Conservation (phyloP, 2,113 vertebrate species). For the Xiphophorus couchianus region DNA sequence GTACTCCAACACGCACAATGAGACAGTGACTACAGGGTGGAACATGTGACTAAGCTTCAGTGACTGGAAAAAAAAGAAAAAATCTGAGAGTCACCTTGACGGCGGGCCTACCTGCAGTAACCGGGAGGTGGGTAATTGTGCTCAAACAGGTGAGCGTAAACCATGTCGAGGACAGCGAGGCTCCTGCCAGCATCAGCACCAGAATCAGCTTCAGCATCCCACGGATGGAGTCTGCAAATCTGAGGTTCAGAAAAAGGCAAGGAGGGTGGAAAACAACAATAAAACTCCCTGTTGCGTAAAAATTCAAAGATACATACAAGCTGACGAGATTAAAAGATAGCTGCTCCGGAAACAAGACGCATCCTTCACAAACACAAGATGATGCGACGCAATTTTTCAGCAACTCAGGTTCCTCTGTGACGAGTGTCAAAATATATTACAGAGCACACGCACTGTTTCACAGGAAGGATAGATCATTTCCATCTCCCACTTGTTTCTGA, state of each 20-base stretch:
- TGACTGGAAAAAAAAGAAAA: neutral
- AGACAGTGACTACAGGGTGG: neutral
- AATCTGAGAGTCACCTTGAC: conserved; percentile 18
- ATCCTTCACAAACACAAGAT: conserved; percentile 32
- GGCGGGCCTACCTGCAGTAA: conserved; percentile 87
- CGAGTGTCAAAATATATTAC: conserved; percentile 58
- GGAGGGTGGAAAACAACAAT: too few species aligned
- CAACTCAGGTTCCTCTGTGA: conserved; percentile 28
- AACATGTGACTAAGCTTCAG: conserved; percentile 1
- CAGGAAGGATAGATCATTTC: conserved; percentile 38
- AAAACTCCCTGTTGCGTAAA: neutral
- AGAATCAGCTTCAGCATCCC: conserved; percentile 97
- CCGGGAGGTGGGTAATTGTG: conserved; percentile 90
- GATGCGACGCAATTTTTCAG: conserved; percentile 22
- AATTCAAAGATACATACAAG: conserved; percentile 1
- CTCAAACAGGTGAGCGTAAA: conserved; percentile 94
- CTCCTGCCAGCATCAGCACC: conserved; percentile 93
- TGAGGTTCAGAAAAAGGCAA: conserved; percentile 53
- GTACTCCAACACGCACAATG: neutral
- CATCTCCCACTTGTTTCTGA: conserved; percentile 40
- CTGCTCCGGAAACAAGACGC: conserved; percentile 14
- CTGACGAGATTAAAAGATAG: conserved; percentile 6
- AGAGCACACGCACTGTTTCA: conserved; percentile 31
- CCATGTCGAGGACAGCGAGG: conserved; percentile 93
- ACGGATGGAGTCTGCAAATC: conserved; percentile 97